These are phyloP conservation scores for Molossus molossus DNA, from an alignment of 2,797 vertebrate genomes.

Conservation along the genomic window DNA sequence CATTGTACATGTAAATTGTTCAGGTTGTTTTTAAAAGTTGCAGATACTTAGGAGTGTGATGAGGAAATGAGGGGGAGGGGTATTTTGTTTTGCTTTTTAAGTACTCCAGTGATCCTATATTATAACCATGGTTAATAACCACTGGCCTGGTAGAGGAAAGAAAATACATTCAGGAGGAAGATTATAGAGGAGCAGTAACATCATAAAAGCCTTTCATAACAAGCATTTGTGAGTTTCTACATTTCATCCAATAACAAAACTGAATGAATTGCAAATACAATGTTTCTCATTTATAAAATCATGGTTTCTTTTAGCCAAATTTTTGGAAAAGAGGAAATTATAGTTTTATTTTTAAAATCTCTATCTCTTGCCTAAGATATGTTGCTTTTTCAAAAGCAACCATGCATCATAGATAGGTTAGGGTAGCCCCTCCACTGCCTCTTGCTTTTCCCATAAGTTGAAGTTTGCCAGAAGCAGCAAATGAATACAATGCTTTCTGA, in stretches of 20 bases:
- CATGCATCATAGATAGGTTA: not conserved
- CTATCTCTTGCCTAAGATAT: not conserved
- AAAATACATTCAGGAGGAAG: not conserved
- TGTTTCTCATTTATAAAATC: slow-evolving; percentile 44
- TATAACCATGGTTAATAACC: not conserved
- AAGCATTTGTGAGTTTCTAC: not conserved
- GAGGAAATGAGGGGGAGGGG: not conserved
- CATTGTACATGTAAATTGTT: not conserved
- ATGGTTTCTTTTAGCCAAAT: not conserved
- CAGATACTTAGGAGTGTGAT: not conserved
- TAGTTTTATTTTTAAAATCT: slow-evolving; percentile 8
- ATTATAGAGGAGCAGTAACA: not conserved
- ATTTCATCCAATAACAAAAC: not conserved
- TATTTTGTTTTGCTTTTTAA: not conserved
- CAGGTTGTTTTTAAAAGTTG: not conserved
- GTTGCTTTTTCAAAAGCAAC: not conserved
- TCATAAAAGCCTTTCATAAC: slow-evolving; percentile 24
- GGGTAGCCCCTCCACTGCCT: not conserved
- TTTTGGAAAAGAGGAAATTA: slow-evolving; percentile 46
- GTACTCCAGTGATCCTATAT: not conserved
- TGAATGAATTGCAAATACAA: not conserved
- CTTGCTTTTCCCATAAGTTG: not conserved
- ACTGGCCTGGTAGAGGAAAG: not conserved
- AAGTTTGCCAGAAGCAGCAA: not conserved
- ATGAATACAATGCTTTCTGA: not conserved